phyloP scores from a whole-genome alignment of 2,888 invertebrate genomes.

The Ypsolopha sequella region DNA sequence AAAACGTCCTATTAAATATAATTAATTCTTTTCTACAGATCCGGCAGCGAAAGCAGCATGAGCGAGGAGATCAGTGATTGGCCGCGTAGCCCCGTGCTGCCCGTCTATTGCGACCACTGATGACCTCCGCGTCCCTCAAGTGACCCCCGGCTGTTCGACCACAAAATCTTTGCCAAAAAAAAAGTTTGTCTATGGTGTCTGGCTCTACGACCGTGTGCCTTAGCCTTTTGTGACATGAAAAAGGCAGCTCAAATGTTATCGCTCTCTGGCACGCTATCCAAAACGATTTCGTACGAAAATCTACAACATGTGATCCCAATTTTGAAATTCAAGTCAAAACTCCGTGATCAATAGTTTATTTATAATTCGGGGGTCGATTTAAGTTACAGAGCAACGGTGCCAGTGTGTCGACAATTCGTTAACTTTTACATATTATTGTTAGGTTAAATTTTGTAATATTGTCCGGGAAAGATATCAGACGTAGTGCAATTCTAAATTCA shows the following conservation, averaged over 20 bases:
- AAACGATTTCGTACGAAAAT: constrained; percentile 6
- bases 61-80: constrained; percentile 72
- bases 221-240: not conserved
- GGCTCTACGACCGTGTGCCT: not conserved
- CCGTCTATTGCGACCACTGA: constrained; percentile 64
- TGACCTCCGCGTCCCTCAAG: not conserved
- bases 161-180: not conserved
- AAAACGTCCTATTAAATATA: not conserved
- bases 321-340: constrained; percentile 14
- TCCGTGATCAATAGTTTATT: constrained; percentile 11
- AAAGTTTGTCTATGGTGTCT: not conserved
- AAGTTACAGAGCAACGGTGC: constrained; percentile 2
- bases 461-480: not conserved
- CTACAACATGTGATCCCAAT: constrained; percentile 12
- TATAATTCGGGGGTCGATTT: constrained; percentile 10
- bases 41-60: constrained; percentile 74
- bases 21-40: constrained; percentile 40
- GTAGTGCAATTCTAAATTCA: constrained; percentile 15
- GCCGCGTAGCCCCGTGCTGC: constrained; percentile 74
- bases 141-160: not conserved
- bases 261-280: constrained; percentile 2
- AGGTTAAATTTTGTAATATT: not conserved
- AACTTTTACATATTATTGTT: not conserved
- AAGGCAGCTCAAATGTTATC: too few relatives aligned
- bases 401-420: constrained; percentile 11